Evolutionary conservation across 1,140 invertebrate species (phyloP), one percentile per base, ranked within the genome.

Genomic region (Amyelois transitella): DNA sequence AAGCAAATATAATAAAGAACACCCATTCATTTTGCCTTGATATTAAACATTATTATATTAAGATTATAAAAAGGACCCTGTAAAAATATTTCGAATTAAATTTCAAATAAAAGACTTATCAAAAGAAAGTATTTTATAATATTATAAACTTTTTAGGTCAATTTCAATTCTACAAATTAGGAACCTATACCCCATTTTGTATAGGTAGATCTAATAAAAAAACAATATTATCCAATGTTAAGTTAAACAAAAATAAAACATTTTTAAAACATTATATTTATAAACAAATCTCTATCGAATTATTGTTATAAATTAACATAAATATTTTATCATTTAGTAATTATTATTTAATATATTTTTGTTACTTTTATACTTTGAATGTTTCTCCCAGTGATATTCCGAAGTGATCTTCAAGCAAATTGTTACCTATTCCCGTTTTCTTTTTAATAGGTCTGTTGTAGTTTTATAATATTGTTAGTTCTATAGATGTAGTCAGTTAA

Each of bases 291-390:
- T 38, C 32, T 38, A 38, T 38, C 32, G 32, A 38, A 38, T 38
- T 38, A 38, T 38, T 38, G 32, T 38, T 38, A 38, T 38, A 2
- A 38, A 38, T 38, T 14, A 12, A 38, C 32, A 38, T 38, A 14
- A 32, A 38, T 38, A 38, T 38, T 38, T 14, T 38, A 14, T 38
- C 17, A 14, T 21, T 1, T 48, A 48, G 8, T 48, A 20, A 48
- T n/a, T 48, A n/a, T 48, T 55, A 63, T 52, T 17, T 22, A 48
- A 45, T 10, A 25, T 38, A 44, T 54, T 62, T 62, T 71, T 71
- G 64, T 71, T 71, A 71, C 59, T 67, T 71, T 70, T 70, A 47
- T 67, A 71, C 58, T 62, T 28, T 43, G 58, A 18, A 51, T 19
- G 20, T 51, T 38, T 44, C 18, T 19, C 17, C 56, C 62, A 65